phyloP scores from a whole-genome alignment of 2,113 vertebrate genomes.

The Poecile atricapillus region DNA sequence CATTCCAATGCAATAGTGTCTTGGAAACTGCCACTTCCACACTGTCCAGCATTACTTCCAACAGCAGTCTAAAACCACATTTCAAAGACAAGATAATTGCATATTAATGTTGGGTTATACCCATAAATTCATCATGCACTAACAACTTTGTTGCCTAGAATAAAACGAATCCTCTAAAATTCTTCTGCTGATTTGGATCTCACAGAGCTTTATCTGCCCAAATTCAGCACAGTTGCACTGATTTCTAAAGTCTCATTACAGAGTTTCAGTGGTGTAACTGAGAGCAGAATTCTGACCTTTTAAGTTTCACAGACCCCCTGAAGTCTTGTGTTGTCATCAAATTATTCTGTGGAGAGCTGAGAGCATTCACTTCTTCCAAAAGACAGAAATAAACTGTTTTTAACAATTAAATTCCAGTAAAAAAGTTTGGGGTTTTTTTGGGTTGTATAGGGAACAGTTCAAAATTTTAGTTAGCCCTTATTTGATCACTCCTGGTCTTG shows the following conservation, averaged over 20 bases:
- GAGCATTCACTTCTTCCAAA: not conserved
- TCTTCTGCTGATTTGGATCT: not conserved
- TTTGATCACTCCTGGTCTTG: not conserved
- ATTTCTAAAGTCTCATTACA: not conserved
- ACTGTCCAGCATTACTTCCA: not conserved
- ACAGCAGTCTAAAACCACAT: not conserved
- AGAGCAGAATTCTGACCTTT: conserved; percentile 12
- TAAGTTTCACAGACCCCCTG: not conserved
- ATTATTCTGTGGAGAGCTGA: not conserved
- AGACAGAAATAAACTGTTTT: not conserved
- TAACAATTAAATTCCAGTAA: not conserved
- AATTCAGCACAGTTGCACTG: not conserved
- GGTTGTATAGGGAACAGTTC: not conserved
- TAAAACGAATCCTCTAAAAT: not conserved
- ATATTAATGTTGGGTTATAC: not conserved
- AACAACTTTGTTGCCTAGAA: not conserved
- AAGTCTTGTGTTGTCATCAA: not conserved
- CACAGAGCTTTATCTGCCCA: not conserved
- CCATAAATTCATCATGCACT: not conserved
- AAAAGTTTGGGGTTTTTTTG: not conserved
- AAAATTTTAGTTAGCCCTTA: not conserved
- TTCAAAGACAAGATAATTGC: not conserved
- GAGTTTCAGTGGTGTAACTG: not conserved
- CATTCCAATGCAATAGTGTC: not conserved
- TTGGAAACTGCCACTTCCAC: not conserved